phyloP scores from a whole-genome alignment of 2,113 vertebrate genomes.

The Neolamprologus sp. region DNA sequence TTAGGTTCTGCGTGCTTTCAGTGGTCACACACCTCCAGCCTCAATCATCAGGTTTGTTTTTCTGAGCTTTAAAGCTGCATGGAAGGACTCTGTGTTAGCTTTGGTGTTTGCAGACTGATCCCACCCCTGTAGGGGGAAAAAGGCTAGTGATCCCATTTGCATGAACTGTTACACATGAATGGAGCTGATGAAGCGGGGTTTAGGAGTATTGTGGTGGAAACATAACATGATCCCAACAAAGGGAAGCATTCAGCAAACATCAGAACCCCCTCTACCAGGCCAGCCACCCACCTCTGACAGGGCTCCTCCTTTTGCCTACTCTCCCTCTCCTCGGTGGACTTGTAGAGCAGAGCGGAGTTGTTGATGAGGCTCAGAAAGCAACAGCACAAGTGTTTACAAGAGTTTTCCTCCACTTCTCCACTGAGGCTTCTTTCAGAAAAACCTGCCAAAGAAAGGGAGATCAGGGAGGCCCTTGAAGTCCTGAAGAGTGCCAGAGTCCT shows the following conservation, averaged over 20 bases:
- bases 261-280: background rate
- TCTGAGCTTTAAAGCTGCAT: background rate
- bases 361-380: constrained; percentile 31
- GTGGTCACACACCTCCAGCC: background rate
- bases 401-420: background rate
- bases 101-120: constrained; percentile 34
- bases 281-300: constrained; percentile 37
- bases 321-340: background rate
- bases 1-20: background rate
- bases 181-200: constrained; percentile 74
- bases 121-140: constrained; percentile 12
- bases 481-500: constrained; percentile 31
- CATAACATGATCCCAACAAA: constrained; percentile 77
- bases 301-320: background rate
- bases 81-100: constrained; percentile 6
- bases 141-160: constrained; percentile 68
- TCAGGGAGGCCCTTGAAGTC: constrained; percentile 25
- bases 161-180: constrained; percentile 78
- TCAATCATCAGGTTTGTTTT: background rate
- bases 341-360: background rate
- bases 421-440: background rate
- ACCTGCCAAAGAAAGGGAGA: constrained; percentile 16
- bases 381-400: constrained; percentile 39
- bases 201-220: constrained; percentile 76
- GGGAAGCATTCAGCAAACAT: constrained; percentile 62